Base-by-base conservation (phyloP, 2,888 invertebrate genomes). In the Ichneumon xanthorius region DNA sequence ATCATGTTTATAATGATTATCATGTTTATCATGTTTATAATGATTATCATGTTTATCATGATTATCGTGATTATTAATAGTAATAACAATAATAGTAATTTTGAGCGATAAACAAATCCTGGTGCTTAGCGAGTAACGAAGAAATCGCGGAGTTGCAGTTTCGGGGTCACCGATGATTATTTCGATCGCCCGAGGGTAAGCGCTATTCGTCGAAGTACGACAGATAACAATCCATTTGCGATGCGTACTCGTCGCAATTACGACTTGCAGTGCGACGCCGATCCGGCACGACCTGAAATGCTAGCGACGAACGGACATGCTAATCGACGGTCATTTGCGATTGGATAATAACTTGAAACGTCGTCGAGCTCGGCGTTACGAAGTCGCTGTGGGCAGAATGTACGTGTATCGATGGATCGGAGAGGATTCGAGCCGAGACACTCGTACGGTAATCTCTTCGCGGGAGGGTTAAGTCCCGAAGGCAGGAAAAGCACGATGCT, bases 151-250 rank as follows among this genome's bases (percentile, higher is more conserved):
- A 19, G 53, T 58, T 58, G 58, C 22, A 30, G 58, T 26, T 58
- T 16, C 45, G 45, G 45, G 14, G 11, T 45, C 11, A 45, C 45
- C 45, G 22, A 55, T 58, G 26, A 58, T 58, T 58, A 58, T 58
- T 26, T 22, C 58, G 26, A 7, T 19, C 22, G 55, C 22, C 11
- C 55, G 0, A 22, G 3, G 19, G 55, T 22, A 55, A 55, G 30
- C 14, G 61, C 16, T 16, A 26, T 61, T 30, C 30, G 16, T 61
- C 26, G 16, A 16, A 33, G 61, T 61, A 58, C 40, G 58, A 40
- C 58, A 73, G 72, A 73, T 73, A 73, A 73, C 14, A 61, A 73
- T 61, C 33, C 30, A 61, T 72, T 40, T 14, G 58, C 40, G 55
- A 55, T 58, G 40, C 16, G 2, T 6, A 22, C 55, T 37, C 37